Evolutionary conservation across 2,797 vertebrate genomes (phyloP).

Genomic region (Fundulus diaphanus): DNA sequence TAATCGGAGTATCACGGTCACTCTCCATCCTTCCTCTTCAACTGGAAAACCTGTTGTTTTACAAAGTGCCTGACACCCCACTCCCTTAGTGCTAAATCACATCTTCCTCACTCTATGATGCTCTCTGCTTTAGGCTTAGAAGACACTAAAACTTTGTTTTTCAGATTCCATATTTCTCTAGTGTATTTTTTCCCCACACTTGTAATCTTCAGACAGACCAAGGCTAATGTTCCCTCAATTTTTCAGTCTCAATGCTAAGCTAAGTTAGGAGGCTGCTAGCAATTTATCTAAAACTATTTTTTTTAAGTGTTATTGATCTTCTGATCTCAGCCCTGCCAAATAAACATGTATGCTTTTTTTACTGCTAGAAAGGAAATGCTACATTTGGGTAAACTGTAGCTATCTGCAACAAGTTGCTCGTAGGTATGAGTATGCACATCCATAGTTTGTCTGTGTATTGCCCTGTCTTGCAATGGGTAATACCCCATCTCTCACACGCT

Average conservation of each 20-base stretch:
- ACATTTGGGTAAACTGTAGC: not conserved
- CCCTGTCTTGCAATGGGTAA: too few species aligned
- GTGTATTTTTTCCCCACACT: not conserved
- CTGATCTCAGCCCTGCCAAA: not conserved
- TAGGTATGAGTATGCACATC: not conserved
- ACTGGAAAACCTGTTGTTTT: conserved; percentile 33
- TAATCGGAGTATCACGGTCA: conserved; percentile 52
- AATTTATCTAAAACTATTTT: not conserved
- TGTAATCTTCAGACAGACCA: not conserved
- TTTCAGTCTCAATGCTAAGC: not conserved
- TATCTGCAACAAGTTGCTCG: not conserved
- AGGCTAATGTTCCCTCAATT: not conserved
- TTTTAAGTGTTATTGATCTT: conserved; percentile 1
- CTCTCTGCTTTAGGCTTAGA: conserved; percentile 14
- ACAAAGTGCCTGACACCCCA: conserved; percentile 38
- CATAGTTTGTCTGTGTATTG: not conserved
- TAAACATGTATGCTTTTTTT: not conserved
- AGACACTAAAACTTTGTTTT: not conserved
- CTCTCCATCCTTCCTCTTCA: conserved; percentile 45
- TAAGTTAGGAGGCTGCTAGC: not conserved
- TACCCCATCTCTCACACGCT: too few species aligned
- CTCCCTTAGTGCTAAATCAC: conserved; percentile 33
- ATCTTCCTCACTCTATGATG: conserved; percentile 17
- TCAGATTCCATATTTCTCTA: conserved; percentile 2
- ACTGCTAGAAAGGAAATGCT: not conserved